Conservation (phyloP, 1,140 invertebrate species). For the Caerostris darwini region DNA sequence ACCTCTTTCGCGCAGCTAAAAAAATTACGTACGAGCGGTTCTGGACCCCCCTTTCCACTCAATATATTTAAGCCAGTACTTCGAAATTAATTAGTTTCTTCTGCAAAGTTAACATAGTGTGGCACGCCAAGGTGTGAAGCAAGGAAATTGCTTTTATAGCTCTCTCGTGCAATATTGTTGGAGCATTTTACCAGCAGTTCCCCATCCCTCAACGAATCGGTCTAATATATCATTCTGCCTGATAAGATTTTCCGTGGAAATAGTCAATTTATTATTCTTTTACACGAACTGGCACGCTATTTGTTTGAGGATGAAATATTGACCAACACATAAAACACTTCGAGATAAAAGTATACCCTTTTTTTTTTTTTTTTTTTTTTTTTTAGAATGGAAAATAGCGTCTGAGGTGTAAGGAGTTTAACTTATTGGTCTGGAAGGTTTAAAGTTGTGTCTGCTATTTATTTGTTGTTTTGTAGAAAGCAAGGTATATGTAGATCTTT, state of each 20-base stretch:
- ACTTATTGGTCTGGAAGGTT: neutral
- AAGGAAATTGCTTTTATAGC: slow-evolving; percentile 32
- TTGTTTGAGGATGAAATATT: slow-evolving; percentile 36
- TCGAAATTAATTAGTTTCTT: slow-evolving; percentile 36
- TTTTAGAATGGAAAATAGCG: neutral
- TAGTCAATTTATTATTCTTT: slow-evolving; percentile 43
- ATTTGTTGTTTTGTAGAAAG: neutral
- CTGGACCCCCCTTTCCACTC: neutral
- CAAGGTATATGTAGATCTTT: no score
- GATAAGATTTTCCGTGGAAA: slow-evolving; percentile 36
- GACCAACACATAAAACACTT: slow-evolving; percentile 17
- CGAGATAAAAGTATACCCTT: slow-evolving; percentile 4
- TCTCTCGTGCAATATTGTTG: slow-evolving; percentile 6
- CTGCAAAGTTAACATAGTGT: neutral
- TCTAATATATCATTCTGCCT: slow-evolving; percentile 26
- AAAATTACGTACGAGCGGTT: neutral
- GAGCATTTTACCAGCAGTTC: neutral
- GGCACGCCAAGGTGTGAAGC: slow-evolving; percentile 22
- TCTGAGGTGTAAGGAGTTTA: neutral
- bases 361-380: neutral
- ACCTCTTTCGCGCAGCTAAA: neutral
- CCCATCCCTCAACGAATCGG: slow-evolving; percentile 2
- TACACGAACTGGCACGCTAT: slow-evolving; percentile 38
- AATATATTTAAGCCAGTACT: slow-evolving; percentile 33
- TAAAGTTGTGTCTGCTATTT: neutral